These are phyloP conservation scores for Zhuqinia jingwanae DNA, from an alignment of 2,888 invertebrate genomes.

Conservation along the genomic window DNA sequence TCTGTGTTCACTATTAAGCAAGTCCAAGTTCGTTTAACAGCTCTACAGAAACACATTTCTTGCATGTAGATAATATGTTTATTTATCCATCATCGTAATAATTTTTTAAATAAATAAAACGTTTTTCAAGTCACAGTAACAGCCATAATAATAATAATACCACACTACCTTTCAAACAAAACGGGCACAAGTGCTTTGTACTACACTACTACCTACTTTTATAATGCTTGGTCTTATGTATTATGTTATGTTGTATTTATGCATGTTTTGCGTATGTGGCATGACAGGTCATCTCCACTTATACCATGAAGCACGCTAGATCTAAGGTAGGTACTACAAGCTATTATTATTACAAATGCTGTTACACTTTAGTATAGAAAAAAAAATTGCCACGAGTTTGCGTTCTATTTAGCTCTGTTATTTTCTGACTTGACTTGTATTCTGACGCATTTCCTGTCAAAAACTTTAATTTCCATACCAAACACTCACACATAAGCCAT, in stretches of 20 bases:
- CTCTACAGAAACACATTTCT: conserved; percentile 46
- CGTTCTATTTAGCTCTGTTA: background rate
- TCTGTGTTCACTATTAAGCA: too few relatives aligned
- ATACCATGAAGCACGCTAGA: conserved; percentile 34
- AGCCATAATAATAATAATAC: background rate
- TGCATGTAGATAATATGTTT: conserved; percentile 53
- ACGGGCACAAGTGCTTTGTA: background rate
- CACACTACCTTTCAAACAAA: too few relatives aligned
- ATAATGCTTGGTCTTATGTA: conserved; percentile 10
- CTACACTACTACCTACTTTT: too few relatives aligned
- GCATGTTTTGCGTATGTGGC: background rate
- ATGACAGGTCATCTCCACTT: conserved; percentile 56
- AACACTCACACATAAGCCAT: background rate
- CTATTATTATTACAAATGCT: conserved; percentile 13
- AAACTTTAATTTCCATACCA: conserved; percentile 58
- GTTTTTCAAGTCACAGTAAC: conserved; percentile 28
- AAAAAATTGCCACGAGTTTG: background rate
- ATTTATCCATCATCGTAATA: conserved; percentile 19
- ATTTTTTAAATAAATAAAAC: conserved; percentile 6
- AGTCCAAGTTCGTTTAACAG: too few relatives aligned
- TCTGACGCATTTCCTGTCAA: conserved; percentile 70
- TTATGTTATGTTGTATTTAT: background rate
- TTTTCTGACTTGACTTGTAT: background rate
- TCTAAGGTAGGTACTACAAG: too few relatives aligned
- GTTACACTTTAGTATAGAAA: background rate